Evolutionary conservation across 1,140 invertebrate genomes (phyloP).

Genomic region (Aplysia californica): DNA sequence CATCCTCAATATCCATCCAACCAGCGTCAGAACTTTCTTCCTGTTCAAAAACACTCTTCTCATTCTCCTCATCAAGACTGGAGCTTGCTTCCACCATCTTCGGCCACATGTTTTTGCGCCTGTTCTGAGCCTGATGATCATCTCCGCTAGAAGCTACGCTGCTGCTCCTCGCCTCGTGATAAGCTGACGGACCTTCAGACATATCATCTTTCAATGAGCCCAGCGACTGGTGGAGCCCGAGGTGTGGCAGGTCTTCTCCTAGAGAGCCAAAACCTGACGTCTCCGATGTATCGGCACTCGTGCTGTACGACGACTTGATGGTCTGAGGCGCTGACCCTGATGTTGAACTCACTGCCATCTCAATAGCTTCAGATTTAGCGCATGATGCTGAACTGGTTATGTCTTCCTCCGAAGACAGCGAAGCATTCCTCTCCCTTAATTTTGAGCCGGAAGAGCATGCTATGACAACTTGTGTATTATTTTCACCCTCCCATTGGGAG

Average conservation of each 20-base stretch:
- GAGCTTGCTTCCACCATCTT: not conserved
- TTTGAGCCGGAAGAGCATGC: too few species aligned
- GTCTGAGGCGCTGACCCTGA: slow-evolving; percentile 12
- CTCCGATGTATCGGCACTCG: slow-evolving; percentile 58
- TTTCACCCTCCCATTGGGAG: too few species aligned
- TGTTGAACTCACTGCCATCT: slow-evolving; percentile 1
- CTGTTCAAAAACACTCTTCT: not conserved
- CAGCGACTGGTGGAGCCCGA: not conserved
- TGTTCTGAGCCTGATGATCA: too few species aligned
- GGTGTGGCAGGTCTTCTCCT: slow-evolving; percentile 41
- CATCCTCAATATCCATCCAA: slow-evolving; percentile 19
- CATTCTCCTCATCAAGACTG: not conserved
- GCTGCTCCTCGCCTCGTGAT: too few species aligned
- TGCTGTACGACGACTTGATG: slow-evolving; percentile 44
- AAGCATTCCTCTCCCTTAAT: too few species aligned
- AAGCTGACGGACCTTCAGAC: too few species aligned
- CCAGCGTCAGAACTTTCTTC: not conserved
- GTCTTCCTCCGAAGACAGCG: slow-evolving; percentile 25
- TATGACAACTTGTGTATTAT: too few species aligned
- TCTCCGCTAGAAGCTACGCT: too few species aligned
- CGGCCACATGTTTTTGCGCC: not conserved
- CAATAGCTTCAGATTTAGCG: slow-evolving; percentile 6
- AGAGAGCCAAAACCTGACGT: slow-evolving; percentile 59
- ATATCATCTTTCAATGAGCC: slow-evolving; percentile 8
- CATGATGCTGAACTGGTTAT: slow-evolving; percentile 15